Base-by-base conservation (phyloP, 2,888 invertebrate species). In the Amorpha juglandis region DNA sequence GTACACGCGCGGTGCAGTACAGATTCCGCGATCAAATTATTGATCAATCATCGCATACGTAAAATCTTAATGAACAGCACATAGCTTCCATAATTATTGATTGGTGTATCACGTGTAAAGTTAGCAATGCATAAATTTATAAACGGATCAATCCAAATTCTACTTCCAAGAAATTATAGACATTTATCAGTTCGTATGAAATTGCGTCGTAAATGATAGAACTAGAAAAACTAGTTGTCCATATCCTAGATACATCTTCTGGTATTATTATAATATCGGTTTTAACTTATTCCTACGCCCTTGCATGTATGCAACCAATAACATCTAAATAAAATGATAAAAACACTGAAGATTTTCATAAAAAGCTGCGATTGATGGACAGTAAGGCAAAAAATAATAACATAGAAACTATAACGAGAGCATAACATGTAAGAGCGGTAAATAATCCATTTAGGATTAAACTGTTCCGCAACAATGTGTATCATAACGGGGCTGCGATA, bases 381-480 rank as follows among this genome's bases (percentile, higher is more conserved):
- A 38, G 16, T 55, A 55, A 55, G 16, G 35, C 38, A 55, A 55
- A 35, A 38, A 38, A 55, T 38, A 55, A 38, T 35, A 35, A 12
- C 12, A 58, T 42, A 19, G 21, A 42, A 42, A 58, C 58, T 19
- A 42, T 19, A 58, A 58, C 16, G 58, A 42, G 58, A 58, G 19
- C 42, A 42, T 19, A 58, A 38, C 58, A 42, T 19, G 58, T 42
- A 58, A 58, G 19, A 58, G 58, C 58, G 42, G 58, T 58, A 58
- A 58, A 58, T 58, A 58, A 42, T 42, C 58, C 58, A 58, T 58
- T 42, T 58, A 58, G 42, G 58, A 55, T 58, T 58, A 58, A 58
- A 58, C 38, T 58, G 58, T 16, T 7, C 42, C 42, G 19, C 58
- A 58, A 42, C 58, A 58, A 58, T 58, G 58, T 58, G 19, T 42